phyloP scores from a whole-genome alignment of 2,888 invertebrate species.

The Ophion obscuratus region DNA sequence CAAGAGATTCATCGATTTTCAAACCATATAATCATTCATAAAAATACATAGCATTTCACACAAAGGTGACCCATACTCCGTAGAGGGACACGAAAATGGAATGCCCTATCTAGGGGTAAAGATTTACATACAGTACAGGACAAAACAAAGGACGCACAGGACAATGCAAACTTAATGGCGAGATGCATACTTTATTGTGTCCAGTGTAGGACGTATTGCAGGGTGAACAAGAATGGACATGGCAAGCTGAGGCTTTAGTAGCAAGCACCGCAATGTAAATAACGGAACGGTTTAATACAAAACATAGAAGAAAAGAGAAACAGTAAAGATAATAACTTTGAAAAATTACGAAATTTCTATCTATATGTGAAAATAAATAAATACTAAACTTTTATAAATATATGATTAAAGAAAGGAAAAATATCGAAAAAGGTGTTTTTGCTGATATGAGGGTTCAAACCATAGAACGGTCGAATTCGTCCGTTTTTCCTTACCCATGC shows the following conservation, averaged over 20 bases:
- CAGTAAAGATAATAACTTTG: not conserved
- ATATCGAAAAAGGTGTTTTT: slow-evolving; percentile 2
- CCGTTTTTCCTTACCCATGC: slow-evolving; percentile 19
- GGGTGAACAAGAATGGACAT: too few species aligned
- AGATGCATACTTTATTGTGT: too few species aligned
- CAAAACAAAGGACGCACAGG: too few species aligned
- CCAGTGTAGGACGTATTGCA: too few species aligned
- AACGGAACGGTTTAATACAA: not conserved
- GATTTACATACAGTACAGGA: too few species aligned
- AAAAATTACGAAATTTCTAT: not conserved
- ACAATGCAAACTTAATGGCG: too few species aligned
- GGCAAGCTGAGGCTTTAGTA: too few species aligned
- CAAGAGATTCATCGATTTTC: not conserved
- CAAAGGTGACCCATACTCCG: too few species aligned
- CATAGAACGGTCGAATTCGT: slow-evolving; percentile 25
- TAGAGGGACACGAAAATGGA: too few species aligned
- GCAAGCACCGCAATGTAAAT: too few species aligned
- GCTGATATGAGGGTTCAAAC: slow-evolving; percentile 22
- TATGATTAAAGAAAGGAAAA: not conserved
- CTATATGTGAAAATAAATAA: not conserved
- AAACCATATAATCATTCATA: too few species aligned
- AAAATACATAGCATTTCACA: too few species aligned
- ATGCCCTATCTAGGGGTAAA: not conserved
- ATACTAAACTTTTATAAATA: not conserved
- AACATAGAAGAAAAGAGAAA: not conserved